Evolutionary conservation across 2,113 vertebrate species (phyloP).

Genomic region (Caretta caretta): DNA sequence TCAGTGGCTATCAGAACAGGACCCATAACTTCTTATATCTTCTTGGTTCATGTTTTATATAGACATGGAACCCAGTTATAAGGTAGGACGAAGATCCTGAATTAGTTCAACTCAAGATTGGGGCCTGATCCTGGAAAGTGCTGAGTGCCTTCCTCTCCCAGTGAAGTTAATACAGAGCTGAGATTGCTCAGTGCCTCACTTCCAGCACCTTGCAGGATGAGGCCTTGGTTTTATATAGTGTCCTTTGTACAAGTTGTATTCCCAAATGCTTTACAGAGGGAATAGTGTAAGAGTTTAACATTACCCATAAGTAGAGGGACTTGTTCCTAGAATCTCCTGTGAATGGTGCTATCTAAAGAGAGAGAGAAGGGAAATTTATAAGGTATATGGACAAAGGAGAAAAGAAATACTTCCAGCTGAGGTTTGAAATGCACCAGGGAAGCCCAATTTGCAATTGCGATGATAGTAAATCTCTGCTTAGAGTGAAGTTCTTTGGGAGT

Average conservation of each 20-base stretch:
- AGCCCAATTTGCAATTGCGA: fast-evolving
- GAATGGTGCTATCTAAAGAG: background rate
- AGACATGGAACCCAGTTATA: background rate
- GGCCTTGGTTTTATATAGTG: background rate
- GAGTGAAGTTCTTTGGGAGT: background rate
- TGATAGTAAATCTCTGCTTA: background rate
- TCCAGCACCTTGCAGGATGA: background rate
- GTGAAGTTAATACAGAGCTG: background rate
- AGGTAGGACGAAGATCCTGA: background rate
- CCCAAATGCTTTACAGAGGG: background rate
- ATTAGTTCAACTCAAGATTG: background rate
- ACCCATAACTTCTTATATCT: background rate
- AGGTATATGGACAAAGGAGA: background rate
- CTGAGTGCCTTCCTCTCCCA: background rate
- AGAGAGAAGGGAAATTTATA: background rate
- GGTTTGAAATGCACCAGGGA: background rate
- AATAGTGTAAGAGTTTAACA: background rate
- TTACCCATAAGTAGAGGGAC: background rate
- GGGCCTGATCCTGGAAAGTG: background rate
- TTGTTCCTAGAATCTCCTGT: no score
- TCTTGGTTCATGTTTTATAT: background rate
- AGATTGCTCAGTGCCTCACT: no score
- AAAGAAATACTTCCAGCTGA: background rate
- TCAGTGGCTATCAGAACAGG: background rate
- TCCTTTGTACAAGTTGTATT: background rate